Percentiles rank a stretch among this genome's conserved stretches.
Evolutionary conservation across 2,113 vertebrate genomes (phyloP).

Genomic region (Calcarius ornatus): DNA sequence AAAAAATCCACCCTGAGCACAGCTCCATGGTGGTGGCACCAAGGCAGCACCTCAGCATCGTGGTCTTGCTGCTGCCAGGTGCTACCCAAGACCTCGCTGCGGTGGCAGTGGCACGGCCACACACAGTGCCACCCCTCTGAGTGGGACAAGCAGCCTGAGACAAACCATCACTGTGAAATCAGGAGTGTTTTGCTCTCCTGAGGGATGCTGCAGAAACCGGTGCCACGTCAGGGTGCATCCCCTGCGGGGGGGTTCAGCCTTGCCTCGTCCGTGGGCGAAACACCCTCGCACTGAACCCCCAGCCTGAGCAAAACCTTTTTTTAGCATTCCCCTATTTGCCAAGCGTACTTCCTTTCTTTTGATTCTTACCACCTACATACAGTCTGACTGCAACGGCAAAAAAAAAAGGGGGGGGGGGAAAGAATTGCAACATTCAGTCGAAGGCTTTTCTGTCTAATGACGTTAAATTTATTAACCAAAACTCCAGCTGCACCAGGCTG

Average conservation of each 20-base stretch:
- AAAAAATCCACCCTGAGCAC: background rate
- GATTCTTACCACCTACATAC: slow-evolving; percentile 67
- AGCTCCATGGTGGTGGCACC: accelerated
- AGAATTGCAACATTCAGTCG: slow-evolving; percentile 39
- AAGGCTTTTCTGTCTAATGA: slow-evolving; percentile 62
- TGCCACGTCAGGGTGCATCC: background rate
- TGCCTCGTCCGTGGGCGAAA: background rate
- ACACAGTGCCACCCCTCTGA: accelerated
- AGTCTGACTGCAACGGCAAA: slow-evolving; percentile 48
- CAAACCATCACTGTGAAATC: accelerated
- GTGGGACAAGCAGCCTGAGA: background rate
- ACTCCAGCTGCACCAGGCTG: slow-evolving; percentile 59
- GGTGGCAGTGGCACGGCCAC: background rate
- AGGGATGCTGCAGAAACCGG: accelerated
- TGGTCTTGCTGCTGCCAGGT: background rate
- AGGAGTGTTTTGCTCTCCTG: background rate
- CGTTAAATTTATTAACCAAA: slow-evolving; percentile 67
- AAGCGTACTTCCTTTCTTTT: slow-evolving; percentile 66
- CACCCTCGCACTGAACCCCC: background rate
- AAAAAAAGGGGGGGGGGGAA: background rate
- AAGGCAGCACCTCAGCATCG: background rate
- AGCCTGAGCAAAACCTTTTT: slow-evolving; percentile 44
- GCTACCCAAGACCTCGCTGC: accelerated
- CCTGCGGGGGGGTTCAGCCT: background rate
- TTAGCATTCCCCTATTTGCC: slow-evolving; percentile 56